Conservation (phyloP, 2,888 invertebrate species). For the Acanthoscelides obtectus region DNA sequence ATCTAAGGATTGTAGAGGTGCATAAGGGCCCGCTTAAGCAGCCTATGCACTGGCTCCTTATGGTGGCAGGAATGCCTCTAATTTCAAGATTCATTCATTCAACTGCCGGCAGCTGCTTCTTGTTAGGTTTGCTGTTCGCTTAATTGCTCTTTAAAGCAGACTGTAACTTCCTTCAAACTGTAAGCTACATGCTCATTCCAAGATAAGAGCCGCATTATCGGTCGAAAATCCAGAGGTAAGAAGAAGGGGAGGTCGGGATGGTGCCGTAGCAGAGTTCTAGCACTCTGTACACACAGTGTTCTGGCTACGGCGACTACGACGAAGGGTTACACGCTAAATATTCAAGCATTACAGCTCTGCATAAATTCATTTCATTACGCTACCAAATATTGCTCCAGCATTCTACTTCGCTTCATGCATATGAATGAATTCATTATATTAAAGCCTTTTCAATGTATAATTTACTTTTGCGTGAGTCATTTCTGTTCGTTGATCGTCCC, state of each 20-base stretch:
- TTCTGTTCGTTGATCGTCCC: conserved; percentile 47
- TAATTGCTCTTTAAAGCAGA: no score
- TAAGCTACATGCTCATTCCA: neutral
- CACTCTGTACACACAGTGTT: neutral
- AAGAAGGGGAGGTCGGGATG: conserved; percentile 23
- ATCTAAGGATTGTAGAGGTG: no score
- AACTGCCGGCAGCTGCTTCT: no score
- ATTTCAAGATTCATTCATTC: no score
- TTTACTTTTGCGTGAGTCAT: conserved; percentile 64
- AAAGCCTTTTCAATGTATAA: conserved; percentile 64
- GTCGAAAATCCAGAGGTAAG: conserved; percentile 10
- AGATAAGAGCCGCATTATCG: conserved; percentile 33
- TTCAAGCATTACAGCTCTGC: conserved; percentile 60
- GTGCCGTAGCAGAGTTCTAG: conserved; percentile 33
- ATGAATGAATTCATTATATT: conserved; percentile 63
- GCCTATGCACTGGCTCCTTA: no score
- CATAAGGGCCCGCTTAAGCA: no score
- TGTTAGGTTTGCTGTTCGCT: no score
- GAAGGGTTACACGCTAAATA: conserved; percentile 49
- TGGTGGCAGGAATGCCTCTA: no score
- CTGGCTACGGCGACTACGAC: neutral
- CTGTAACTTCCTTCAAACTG: no score
- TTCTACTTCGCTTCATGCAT: conserved; percentile 56
- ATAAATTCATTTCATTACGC: conserved; percentile 63
- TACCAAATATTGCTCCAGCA: conserved; percentile 59